These are phyloP conservation scores for Thumatha senex DNA, from an alignment of 2,888 invertebrate genomes.

Conservation along the genomic window DNA sequence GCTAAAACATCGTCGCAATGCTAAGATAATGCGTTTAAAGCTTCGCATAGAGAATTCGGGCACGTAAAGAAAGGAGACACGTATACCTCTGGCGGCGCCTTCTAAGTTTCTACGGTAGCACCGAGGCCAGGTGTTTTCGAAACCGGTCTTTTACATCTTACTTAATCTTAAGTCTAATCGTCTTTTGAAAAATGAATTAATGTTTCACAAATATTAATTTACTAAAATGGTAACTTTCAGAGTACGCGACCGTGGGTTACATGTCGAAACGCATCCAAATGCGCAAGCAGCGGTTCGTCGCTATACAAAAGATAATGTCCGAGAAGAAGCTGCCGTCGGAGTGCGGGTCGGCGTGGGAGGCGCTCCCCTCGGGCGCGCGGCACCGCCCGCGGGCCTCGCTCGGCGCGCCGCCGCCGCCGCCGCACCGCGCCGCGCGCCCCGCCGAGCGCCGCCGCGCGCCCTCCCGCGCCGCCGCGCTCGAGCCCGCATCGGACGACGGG, in stretches of 20 bases:
- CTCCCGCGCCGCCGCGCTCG: constrained; percentile 90
- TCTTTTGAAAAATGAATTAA: no score
- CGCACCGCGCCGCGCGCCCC: constrained; percentile 56
- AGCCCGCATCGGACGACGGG: constrained; percentile 87
- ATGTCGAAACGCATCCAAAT: constrained; percentile 97
- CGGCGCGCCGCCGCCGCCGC: constrained; percentile 58
- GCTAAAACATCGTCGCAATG: no score
- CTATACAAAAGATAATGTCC: constrained; percentile 93
- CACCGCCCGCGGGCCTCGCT: constrained; percentile 49
- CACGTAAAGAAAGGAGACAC: no score
- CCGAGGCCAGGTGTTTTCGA: no score
- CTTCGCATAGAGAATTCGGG: no score
- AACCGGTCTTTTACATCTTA: no score
- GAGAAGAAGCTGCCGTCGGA: constrained; percentile 93
- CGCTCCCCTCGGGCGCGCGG: constrained; percentile 81
- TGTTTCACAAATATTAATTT: neutral
- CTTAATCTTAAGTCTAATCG: no score
- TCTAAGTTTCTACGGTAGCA: no score
- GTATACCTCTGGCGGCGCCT: no score
- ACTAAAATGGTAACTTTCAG: constrained; percentile 73
- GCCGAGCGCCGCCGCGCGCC: constrained; percentile 85
- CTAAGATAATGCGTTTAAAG: no score
- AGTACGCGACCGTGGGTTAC: constrained; percentile 98
- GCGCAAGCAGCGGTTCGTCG: constrained; percentile 94
- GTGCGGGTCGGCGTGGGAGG: constrained; percentile 87